phyloP scores from a whole-genome alignment of 2,888 invertebrate genomes.

The Ophonus ardosiacus region DNA sequence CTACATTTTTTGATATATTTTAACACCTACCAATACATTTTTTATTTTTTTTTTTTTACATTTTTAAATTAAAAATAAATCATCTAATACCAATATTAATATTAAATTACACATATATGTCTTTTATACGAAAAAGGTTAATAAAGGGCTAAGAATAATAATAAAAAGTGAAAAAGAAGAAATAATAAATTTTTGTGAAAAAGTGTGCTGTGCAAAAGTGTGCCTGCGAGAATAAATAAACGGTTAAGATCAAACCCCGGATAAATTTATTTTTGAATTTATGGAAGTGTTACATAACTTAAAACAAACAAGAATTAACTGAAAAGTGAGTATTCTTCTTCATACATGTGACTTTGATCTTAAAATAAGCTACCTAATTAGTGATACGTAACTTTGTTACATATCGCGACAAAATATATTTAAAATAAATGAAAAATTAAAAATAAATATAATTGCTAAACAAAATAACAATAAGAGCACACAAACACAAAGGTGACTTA shows the following conservation, averaged over 20 bases:
- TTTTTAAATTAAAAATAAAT: too few relatives aligned
- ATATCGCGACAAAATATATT: too few relatives aligned
- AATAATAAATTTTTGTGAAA: too few relatives aligned
- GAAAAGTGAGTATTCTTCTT: not conserved
- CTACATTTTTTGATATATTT: too few relatives aligned
- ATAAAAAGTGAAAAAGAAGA: not conserved
- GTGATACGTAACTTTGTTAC: not conserved
- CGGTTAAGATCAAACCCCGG: not conserved
- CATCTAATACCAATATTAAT: too few relatives aligned
- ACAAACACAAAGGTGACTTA: not conserved
- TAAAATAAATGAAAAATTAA: too few relatives aligned
- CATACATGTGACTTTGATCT: not conserved
- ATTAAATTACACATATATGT: too few relatives aligned
- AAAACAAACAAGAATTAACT: not conserved
- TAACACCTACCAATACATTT: not conserved
- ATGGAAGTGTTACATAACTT: not conserved
- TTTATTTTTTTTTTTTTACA: too few relatives aligned
- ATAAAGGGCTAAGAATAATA: not conserved
- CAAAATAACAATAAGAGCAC: too few relatives aligned
- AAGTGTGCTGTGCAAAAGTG: too few relatives aligned
- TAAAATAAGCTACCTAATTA: not conserved
- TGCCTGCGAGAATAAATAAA: not conserved
- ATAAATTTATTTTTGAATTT: not conserved
- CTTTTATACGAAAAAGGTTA: too few relatives aligned
- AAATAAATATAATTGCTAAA: too few relatives aligned